Base-by-base conservation (phyloP, 2,888 invertebrate genomes). In the Homarus gammarus region DNA sequence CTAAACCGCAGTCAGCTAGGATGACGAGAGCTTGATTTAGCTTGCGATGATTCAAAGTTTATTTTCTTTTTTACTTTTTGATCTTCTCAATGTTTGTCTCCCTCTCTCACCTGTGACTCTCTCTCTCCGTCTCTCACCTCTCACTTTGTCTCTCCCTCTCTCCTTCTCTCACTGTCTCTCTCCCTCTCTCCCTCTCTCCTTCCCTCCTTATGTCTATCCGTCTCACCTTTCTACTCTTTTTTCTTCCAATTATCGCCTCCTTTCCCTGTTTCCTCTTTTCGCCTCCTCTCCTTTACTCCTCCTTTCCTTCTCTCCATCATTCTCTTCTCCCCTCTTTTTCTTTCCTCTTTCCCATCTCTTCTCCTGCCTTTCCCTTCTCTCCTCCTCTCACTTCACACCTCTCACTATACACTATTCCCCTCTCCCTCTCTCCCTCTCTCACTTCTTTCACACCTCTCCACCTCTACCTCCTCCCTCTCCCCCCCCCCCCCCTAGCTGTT, bases 161-260 rank as follows among this genome's bases (percentile, higher is more conserved):
- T 73, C 73, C 38, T 38, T 73, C 73, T 73, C 73, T 73, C 73
- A 38, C 73, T 73, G 38, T 75, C 75, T 75, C 75, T 75, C 75
- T 75, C 75, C 38, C 73, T 73, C 73, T 73, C 73, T 73, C 73
- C 38, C 73, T 44, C 44, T 44, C 44, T 44, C 44, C 12, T n/a
- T 44, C 44, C 12, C 44, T 12, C 12, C 12, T 12, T 12, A 5
- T 44, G 5, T 12, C 44, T 40, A 22, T 1, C 75, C 15, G 40
- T 75, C 22, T 40, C 27, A 15, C 44, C 44, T 49, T n/a, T 31
- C 49, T 12, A 2, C 33, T 15, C 33, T 31, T 51, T 33, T 22
- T n/a, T n/a, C 22, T 75, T 44, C 3, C 75, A n/a, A n/a, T n/a
- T n/a, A n/a, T 72, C 72, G 33, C 72, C 38, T 38, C 38, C 72